Percentiles rank a stretch among this genome's conserved stretches.
Evolutionary conservation across 2,113 vertebrate genomes (phyloP).

Genomic region (Etheostoma cragini): DNA sequence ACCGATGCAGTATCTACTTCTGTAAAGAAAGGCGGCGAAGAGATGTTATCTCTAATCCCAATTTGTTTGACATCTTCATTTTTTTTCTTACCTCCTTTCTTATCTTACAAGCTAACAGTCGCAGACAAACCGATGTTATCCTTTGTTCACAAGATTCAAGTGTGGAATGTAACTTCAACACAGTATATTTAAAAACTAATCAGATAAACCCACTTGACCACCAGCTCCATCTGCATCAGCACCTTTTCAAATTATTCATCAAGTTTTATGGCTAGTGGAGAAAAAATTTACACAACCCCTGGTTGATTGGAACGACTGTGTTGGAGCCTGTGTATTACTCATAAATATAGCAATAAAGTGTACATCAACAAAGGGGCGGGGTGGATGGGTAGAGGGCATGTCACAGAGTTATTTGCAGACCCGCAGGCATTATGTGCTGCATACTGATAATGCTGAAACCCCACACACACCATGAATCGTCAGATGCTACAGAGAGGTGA

Average conservation of each 20-base stretch:
- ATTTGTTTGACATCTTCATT: conserved; percentile 32
- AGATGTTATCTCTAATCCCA: conserved; percentile 31
- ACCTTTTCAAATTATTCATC: conserved; percentile 73
- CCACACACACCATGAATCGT: conserved; percentile 61
- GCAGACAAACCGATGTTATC: background rate
- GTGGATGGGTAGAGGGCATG: conserved; percentile 27
- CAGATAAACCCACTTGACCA: conserved; percentile 59
- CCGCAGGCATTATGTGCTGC: conserved; percentile 65
- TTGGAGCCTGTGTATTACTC: conserved; percentile 64
- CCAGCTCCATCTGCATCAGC: conserved; percentile 63
- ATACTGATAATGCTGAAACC: conserved; percentile 67
- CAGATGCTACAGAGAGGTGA: conserved; percentile 62
- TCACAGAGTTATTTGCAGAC: conserved; percentile 72
- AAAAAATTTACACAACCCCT: conserved; percentile 44
- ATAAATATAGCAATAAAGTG: conserved; percentile 75
- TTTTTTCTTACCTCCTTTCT: conserved; percentile 8
- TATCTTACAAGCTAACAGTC: conserved; percentile 4
- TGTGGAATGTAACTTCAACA: conserved; percentile 4
- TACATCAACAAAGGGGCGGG: conserved; percentile 68
- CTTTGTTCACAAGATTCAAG: background rate
- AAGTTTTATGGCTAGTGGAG: conserved; percentile 58
- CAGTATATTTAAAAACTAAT: conserved; percentile 41
- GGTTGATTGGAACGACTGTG: conserved; percentile 68
- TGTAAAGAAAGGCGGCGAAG: conserved; percentile 6
- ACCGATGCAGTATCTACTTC: conserved; percentile 25